Evolutionary conservation across 1,140 invertebrate genomes (phyloP), one percentile per base, ranked within the genome.

Genomic region (Drosophila obscura): DNA sequence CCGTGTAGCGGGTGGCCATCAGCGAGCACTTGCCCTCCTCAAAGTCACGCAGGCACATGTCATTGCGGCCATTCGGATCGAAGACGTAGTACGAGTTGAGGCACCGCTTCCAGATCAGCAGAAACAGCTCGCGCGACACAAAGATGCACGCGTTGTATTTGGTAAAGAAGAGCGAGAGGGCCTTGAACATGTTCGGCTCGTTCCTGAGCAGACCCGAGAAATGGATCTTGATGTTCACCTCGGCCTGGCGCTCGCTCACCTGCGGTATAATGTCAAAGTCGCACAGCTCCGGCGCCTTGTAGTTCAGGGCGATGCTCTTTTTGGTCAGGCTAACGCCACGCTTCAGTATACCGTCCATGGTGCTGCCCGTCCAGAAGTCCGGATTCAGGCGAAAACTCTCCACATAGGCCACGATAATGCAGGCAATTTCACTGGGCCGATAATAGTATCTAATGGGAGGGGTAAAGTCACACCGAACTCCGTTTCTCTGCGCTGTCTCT

Each of bases 51-150:
- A 74, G 55, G 24, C 88, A 90, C 9, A 71, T 15, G 28, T 88
- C 79, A 24, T 82, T 61, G 6, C 90, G 66, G 0, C 90, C 90
- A 59, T 91, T 90, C 1, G 90, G 85, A 80, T 91, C 90, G 15
- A 91, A 91, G 24, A 91, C 90, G 19, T 89, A 91, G 52, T 63
- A 91, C 0, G 80, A 85, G 31, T 91, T 80, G 0, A 65, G 28
- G 51, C 90, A 91, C 3, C 85, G 84, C 50, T 91, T 91, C 88
- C 90, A 91, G 26, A 91, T 91, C 11, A 91, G 41, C 49, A 91
- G 50, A 22, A 66, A 91, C n/a, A 91, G 57, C 35, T 87, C 83
- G 0, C 81, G 71, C 0, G 83, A 80, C 0, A 67, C 64, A 3
- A 91, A 72, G 0, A 91, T 80, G 58, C 84, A 87, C n/a, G 90